Percentiles rank a stretch among this genome's conserved stretches.
Evolutionary conservation across 2,888 invertebrate genomes (phyloP).

Genomic region (Eugnorisma glareosa): DNA sequence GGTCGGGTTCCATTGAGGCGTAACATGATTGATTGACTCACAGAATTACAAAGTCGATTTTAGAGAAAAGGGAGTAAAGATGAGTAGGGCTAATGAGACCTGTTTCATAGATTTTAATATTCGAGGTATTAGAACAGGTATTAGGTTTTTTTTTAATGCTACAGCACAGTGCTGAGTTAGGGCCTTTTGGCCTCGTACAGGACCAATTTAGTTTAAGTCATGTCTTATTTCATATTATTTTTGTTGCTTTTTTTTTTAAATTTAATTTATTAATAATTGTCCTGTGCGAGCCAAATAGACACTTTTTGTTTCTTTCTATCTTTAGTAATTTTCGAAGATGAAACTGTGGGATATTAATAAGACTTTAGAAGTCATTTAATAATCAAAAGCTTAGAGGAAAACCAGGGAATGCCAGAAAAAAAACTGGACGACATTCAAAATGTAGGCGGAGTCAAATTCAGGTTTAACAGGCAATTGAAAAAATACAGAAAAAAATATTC

Average conservation of each 20-base stretch:
- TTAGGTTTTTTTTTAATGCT: no score
- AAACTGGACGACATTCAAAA: background rate
- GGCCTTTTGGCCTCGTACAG: no score
- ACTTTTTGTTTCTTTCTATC: no score
- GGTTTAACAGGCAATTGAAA: background rate
- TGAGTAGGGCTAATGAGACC: constrained; percentile 27
- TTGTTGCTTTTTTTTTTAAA: no score
- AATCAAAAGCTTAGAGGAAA: no score
- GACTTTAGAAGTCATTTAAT: background rate
- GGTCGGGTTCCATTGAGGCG: constrained; percentile 36
- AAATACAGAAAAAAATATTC: background rate
- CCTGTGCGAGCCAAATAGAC: no score
- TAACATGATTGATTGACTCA: constrained; percentile 42
- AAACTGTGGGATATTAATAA: background rate
- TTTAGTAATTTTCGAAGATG: background rate
- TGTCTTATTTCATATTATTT: no score
- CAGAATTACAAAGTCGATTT: constrained; percentile 11
- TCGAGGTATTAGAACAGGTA: constrained; percentile 13
- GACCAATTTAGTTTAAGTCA: no score
- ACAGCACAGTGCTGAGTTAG: no score
- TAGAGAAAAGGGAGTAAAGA: constrained; percentile 18
- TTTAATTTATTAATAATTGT: no score
- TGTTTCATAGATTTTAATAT: constrained; percentile 26
- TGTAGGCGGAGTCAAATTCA: constrained; percentile 26
- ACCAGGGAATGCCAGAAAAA: background rate